These are phyloP conservation scores for Cecidostiba fungosa DNA, from an alignment of 2,888 invertebrate genomes.

Conservation along the genomic window DNA sequence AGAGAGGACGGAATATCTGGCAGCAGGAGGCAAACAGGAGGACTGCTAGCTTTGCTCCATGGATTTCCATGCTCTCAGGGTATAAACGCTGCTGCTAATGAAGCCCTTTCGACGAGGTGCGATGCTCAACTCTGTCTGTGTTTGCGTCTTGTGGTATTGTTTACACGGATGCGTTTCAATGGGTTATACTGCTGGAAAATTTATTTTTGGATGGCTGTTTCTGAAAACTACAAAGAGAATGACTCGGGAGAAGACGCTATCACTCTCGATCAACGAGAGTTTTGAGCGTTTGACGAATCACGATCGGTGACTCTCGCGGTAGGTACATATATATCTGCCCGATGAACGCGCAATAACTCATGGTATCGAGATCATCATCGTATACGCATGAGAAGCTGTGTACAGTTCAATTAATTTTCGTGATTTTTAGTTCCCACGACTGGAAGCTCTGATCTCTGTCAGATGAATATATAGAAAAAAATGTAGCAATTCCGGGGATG, in stretches of 20 bases:
- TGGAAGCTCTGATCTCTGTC: too few species aligned
- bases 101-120: not conserved
- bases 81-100: not conserved
- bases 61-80: not conserved
- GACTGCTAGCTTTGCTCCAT: not conserved
- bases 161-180: not conserved
- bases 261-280: not conserved
- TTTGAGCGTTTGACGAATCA: conserved; percentile 1
- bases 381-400: not conserved
- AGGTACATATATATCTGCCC: not conserved
- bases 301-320: not conserved
- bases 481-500: too few species aligned
- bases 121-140: not conserved
- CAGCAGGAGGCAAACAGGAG: conserved; percentile 4
- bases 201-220: not conserved
- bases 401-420: not conserved
- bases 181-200: too few species aligned
- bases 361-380: not conserved
- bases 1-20: not conserved
- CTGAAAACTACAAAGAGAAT: not conserved
- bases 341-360: conserved; percentile 2
- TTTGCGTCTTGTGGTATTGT: not conserved
- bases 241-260: not conserved
- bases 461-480: too few species aligned
- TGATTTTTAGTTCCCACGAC: conserved; percentile 1